Conservation (phyloP, 2,888 invertebrate species). For the Metalampra italica region DNA sequence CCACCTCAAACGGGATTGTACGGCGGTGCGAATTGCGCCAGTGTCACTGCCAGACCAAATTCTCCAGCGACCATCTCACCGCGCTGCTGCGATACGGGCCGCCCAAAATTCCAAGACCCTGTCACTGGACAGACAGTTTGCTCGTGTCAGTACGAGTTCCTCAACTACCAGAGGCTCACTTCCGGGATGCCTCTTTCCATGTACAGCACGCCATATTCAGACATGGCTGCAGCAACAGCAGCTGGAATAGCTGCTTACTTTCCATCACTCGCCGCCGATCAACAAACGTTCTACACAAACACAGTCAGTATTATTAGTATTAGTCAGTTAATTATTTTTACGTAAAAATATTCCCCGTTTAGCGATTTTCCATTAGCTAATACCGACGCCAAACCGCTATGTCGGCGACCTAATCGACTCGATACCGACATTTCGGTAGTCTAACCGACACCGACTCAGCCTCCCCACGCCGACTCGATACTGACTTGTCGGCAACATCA, state of each 20-base stretch:
- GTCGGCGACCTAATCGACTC: no score
- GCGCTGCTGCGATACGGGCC: slow-evolving; percentile 94
- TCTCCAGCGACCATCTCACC: slow-evolving; percentile 75
- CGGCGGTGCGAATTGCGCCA: slow-evolving; percentile 72
- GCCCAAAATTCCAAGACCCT: slow-evolving; percentile 93
- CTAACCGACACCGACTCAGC: no score
- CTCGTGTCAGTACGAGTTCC: slow-evolving; percentile 93
- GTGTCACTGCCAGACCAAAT: slow-evolving; percentile 75
- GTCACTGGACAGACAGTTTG: slow-evolving; percentile 93
- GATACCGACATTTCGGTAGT: no score
- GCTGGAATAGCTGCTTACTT: slow-evolving; percentile 92
- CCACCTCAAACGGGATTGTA: slow-evolving; percentile 80
- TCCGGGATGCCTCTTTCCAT: slow-evolving; percentile 87
- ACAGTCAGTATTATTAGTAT: slow-evolving; percentile 85
- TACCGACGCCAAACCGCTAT: no score
- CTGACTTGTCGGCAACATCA: no score
- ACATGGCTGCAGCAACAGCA: slow-evolving; percentile 81
- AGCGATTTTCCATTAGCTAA: no score
- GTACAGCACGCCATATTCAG: slow-evolving; percentile 88
- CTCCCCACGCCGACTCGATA: no score
- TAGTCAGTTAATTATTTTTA: no score
- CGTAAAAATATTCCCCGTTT: no score
- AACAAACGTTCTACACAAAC: slow-evolving; percentile 90
- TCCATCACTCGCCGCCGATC: slow-evolving; percentile 90
- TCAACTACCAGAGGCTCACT: slow-evolving; percentile 89